These are phyloP conservation scores for Hirudo medicinalis DNA, from an alignment of 1,140 invertebrate genomes.

Conservation along the genomic window DNA sequence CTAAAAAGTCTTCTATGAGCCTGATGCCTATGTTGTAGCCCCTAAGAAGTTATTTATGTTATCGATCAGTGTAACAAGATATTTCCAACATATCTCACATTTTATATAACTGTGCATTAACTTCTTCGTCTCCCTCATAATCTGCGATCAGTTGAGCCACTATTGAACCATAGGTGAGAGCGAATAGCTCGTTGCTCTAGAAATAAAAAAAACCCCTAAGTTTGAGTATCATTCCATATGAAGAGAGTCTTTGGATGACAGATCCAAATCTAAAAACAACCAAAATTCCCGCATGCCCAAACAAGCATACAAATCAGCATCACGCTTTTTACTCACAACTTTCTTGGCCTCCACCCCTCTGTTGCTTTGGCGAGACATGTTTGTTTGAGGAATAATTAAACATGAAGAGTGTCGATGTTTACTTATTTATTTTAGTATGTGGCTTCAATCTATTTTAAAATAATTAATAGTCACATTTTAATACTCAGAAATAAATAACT, in stretches of 20 bases:
- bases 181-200: conserved; percentile 91
- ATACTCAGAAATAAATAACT: not conserved
- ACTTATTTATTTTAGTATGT: not conserved
- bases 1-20: conserved; percentile 92
- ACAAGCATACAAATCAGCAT: not conserved
- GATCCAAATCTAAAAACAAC: no score
- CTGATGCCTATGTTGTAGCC: conserved; percentile 97
- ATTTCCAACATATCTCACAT: conserved; percentile 32
- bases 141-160: conserved; percentile 93
- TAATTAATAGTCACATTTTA: not conserved
- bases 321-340: not conserved
- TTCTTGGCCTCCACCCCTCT: conserved; percentile 5
- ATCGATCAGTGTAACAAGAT: no score
- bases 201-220: conserved; percentile 37
- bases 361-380: conserved; percentile 15
- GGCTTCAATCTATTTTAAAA: not conserved
- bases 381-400: not conserved
- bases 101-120: conserved; percentile 46
- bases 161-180: conserved; percentile 89
- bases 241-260: not conserved
- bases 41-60: conserved; percentile 29
- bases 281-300: no score
- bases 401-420: not conserved
- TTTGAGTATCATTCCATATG: not conserved
- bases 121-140: conserved; percentile 88